These are phyloP conservation scores for Montipora sp. DNA, from an alignment of 64 coral and sea anemone genomes.

Conservation along the genomic window DNA sequence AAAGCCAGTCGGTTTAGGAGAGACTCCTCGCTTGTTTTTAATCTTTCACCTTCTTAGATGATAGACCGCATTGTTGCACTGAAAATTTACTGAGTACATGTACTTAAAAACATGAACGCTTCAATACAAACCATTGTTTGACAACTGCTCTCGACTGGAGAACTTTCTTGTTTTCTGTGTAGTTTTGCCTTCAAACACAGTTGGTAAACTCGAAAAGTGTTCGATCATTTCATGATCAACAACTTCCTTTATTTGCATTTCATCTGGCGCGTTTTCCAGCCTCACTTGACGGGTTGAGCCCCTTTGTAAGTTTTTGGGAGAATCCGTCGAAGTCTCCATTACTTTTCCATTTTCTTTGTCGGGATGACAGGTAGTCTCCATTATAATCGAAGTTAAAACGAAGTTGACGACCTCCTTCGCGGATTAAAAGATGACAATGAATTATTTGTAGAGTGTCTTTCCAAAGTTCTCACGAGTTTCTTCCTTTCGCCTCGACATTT, in stretches of 20 bases:
- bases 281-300: neutral
- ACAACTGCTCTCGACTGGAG: neutral
- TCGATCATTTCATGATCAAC: neutral
- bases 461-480: neutral
- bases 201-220: neutral
- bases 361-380: neutral
- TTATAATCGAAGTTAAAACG: neutral
- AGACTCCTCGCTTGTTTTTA: too few relatives aligned
- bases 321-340: neutral
- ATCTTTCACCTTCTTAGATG: too few relatives aligned
- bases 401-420: neutral
- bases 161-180: neutral
- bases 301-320: neutral
- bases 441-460: neutral
- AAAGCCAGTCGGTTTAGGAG: too few relatives aligned
- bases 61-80: too few relatives aligned
- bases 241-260: neutral
- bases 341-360: neutral
- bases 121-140: neutral
- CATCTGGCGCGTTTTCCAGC: neutral
- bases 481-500: neutral
- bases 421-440: neutral
- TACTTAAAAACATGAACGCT: too few relatives aligned
- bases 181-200: slow-evolving; percentile 31
- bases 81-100: too few relatives aligned